Percentiles rank a stretch among this genome's conserved stretches.
Evolutionary conservation across 2,113 vertebrate species (phyloP).

Genomic region (Crotalus viridis): DNA sequence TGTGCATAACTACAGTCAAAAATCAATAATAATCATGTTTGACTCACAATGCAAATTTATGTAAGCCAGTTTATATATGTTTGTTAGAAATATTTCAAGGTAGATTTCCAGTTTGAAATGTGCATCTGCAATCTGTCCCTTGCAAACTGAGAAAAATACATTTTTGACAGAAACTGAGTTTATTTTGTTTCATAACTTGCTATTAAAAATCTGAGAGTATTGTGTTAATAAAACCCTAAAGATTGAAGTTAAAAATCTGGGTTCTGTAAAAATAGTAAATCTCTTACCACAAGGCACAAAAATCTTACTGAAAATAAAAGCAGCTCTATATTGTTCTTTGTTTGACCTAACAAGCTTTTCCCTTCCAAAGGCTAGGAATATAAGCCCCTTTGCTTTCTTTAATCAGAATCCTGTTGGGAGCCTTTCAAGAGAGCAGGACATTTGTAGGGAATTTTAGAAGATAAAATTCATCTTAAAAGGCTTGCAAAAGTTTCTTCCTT

Average conservation of each 20-base stretch:
- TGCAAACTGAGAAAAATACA: not conserved
- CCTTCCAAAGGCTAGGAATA: slow-evolving; percentile 48
- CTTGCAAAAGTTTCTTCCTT: slow-evolving; percentile 19
- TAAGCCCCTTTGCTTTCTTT: slow-evolving; percentile 63
- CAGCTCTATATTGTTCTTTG: slow-evolving; percentile 67
- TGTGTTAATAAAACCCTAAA: not conserved
- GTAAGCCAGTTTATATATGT: not conserved
- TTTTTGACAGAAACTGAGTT: not conserved
- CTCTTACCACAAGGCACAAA: slow-evolving; percentile 61
- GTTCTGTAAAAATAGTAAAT: slow-evolving; percentile 68
- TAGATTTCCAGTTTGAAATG: not conserved
- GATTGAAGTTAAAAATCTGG: slow-evolving; percentile 39
- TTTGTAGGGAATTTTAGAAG: slow-evolving; percentile 46
- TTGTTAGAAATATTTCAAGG: not conserved
- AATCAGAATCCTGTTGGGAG: slow-evolving; percentile 54
- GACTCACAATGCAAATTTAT: not conserved
- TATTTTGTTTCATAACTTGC: not conserved
- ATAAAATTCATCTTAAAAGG: slow-evolving; percentile 50
- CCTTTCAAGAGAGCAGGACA: slow-evolving; percentile 22
- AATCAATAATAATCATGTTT: not conserved
- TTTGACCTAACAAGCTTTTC: slow-evolving; percentile 67
- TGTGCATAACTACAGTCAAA: not conserved
- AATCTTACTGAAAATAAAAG: slow-evolving; percentile 48
- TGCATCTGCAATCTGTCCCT: not conserved
- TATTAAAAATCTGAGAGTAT: slow-evolving; percentile 13